Evolutionary conservation across 23 tunicate species (phyloP).

Genomic region (Halocynthia aurantium): DNA sequence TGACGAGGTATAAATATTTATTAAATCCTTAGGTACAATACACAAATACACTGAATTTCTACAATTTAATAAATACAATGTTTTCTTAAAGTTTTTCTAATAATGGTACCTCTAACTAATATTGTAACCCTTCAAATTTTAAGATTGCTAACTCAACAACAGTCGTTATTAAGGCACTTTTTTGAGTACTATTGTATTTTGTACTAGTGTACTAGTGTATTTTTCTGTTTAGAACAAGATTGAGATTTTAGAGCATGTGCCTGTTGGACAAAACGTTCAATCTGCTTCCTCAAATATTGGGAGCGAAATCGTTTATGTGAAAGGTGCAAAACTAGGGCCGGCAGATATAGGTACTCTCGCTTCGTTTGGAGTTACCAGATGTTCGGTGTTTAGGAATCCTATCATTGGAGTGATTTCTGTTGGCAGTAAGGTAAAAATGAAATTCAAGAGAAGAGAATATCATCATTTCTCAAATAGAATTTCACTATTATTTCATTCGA

Average conservation of each 20-base stretch:
- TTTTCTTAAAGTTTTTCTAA: background rate
- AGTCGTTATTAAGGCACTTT: too few species aligned
- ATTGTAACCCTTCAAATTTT: too few species aligned
- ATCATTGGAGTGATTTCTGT: conserved; percentile 81
- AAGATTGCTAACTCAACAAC: too few species aligned
- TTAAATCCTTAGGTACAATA: too few species aligned
- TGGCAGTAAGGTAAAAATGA: conserved; percentile 75
- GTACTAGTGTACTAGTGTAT: too few species aligned
- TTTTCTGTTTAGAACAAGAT: conserved; percentile 11
- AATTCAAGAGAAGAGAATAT: background rate
- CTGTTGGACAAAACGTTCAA: conserved; percentile 58
- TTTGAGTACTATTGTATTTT: too few species aligned
- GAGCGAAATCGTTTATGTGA: conserved; percentile 50
- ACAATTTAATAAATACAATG: too few species aligned
- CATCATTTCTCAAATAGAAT: background rate
- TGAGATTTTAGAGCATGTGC: conserved; percentile 39
- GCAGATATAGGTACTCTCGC: conserved; percentile 70
- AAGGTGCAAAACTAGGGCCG: conserved; percentile 60
- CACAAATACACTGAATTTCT: too few species aligned
- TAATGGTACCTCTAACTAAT: background rate
- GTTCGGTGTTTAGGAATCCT: conserved; percentile 40
- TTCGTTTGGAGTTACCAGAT: conserved; percentile 46
- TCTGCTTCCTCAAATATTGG: conserved; percentile 45
- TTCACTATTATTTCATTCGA: too few species aligned
- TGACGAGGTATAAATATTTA: background rate